Conservation (phyloP, 2,797 vertebrate genomes). For the Pseudochaenichthys georgianus region DNA sequence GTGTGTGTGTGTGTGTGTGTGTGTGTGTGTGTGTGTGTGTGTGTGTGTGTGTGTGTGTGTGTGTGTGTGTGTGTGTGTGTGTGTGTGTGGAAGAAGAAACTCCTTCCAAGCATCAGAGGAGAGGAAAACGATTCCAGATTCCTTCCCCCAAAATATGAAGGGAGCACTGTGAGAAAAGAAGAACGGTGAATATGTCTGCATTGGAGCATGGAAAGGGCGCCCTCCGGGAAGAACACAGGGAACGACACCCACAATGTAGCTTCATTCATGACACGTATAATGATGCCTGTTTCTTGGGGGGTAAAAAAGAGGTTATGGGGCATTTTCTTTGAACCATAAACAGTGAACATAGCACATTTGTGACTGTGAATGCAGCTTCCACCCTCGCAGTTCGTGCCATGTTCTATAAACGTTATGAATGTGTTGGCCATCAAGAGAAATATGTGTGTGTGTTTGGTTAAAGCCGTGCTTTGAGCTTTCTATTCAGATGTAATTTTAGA, state of each 20-base stretch:
- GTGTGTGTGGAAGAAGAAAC: constrained; percentile 11
- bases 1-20: background rate
- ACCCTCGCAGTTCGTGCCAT: background rate
- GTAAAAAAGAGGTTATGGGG: background rate
- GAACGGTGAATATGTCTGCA: constrained; percentile 7
- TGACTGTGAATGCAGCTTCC: background rate
- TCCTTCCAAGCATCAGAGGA: constrained; percentile 46
- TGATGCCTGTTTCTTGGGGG: background rate
- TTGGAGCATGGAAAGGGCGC: constrained; percentile 36
- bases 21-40: too few species aligned
- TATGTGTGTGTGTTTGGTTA: background rate
- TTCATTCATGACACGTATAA: background rate
- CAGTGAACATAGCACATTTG: background rate
- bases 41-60: too few species aligned
- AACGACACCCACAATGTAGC: constrained; percentile 16
- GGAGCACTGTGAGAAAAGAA: constrained; percentile 24
- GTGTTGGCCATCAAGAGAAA: background rate
- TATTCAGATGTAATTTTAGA: too few species aligned
- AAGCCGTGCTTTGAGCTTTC: too few species aligned
- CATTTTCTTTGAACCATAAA: background rate
- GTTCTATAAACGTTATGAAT: background rate
- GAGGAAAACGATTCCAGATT: constrained; percentile 69
- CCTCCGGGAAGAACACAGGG: constrained; percentile 42
- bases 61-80: too few species aligned
- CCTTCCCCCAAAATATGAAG: constrained; percentile 11